Evolutionary conservation across 2,113 vertebrate species (phyloP), one percentile per base, ranked within the genome.

Genomic region (Cyprinodon tularosa): DNA sequence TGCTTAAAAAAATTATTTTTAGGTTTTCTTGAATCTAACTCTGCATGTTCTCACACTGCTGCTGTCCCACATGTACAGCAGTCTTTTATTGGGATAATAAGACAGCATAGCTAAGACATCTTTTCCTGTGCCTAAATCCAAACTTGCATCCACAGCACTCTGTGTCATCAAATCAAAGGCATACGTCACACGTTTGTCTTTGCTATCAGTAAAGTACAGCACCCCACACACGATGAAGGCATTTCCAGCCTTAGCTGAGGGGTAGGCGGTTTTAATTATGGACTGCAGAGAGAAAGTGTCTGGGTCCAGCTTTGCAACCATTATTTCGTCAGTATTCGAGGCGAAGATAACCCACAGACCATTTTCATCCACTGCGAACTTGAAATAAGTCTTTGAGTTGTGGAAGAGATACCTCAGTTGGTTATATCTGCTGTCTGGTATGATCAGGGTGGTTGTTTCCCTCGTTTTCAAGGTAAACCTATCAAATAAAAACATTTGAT

Each of bases 351-450:
- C 89, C 97, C 97, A 98, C 20, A 98, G 90, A 0, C 95, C 96
- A 40, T 94, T 95, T 87, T 97, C 96, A 79, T 98, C 97, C 67
- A 93, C 94, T 4, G 96, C 95, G 38, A 98, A 44, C 38, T 96
- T 97, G 92, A 97, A 98, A 78, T 98, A 98, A 0, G 97, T 97
- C 93, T 98, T 98, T 36, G 96, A 96, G 82, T 96, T 96, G 4
- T 83, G 82, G 66, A 97, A 97, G 65, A 97, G 96, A 85, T 98
- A 98, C 72, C 91, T 94, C 63, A 95, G 91, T 57, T 94, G 92
- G 0, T 94, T 89, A 88, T 95, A 94, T n/a, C 95, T 91, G 74
- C 96, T 94, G 7, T 95, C 90, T 59, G 93, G 71, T 20, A 98
- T 91, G 20, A 45, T 72, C 84, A 97, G 88, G 0, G 59, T 76